Conservation (phyloP, 2,888 invertebrate genomes). For the Strigamia maritima region DNA sequence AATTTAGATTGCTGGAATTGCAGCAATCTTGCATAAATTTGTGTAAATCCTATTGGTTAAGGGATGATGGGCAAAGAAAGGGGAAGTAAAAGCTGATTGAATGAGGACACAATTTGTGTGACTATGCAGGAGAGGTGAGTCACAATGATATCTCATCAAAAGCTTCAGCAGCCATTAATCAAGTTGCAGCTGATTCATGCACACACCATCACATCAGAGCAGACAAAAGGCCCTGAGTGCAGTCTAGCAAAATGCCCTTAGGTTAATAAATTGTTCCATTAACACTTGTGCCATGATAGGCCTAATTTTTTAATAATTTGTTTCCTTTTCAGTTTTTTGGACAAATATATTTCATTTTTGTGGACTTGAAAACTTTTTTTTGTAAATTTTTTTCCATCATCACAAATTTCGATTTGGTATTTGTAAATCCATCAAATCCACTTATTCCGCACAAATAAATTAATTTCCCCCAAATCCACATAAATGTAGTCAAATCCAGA, state of each 20-base stretch:
- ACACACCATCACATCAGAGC: slow-evolving; percentile 7
- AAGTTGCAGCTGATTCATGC: slow-evolving; percentile 14
- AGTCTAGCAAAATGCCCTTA: neutral
- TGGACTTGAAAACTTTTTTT: neutral
- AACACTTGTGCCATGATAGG: neutral
- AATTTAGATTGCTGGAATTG: neutral
- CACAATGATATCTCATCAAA: slow-evolving; percentile 27
- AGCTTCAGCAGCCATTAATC: slow-evolving; percentile 25
- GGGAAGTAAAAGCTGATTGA: neutral
- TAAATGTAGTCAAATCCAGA: too few relatives aligned
- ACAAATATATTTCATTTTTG: neutral
- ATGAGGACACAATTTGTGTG: slow-evolving; percentile 18
- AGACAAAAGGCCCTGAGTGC: neutral
- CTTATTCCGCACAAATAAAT: too few relatives aligned
- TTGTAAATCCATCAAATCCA: too few relatives aligned
- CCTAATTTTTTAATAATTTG: neutral
- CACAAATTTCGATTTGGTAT: too few relatives aligned
- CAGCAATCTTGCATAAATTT: neutral
- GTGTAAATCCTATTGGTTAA: neutral
- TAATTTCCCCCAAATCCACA: too few relatives aligned
- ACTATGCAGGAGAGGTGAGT: slow-evolving; percentile 24
- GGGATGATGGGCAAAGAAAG: neutral
- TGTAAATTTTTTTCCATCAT: too few relatives aligned
- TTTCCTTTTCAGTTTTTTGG: neutral
- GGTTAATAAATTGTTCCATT: slow-evolving; percentile 21